Evolutionary conservation across 2,797 vertebrate genomes (phyloP).

Genomic region (Hypotaenidia philippensis): DNA sequence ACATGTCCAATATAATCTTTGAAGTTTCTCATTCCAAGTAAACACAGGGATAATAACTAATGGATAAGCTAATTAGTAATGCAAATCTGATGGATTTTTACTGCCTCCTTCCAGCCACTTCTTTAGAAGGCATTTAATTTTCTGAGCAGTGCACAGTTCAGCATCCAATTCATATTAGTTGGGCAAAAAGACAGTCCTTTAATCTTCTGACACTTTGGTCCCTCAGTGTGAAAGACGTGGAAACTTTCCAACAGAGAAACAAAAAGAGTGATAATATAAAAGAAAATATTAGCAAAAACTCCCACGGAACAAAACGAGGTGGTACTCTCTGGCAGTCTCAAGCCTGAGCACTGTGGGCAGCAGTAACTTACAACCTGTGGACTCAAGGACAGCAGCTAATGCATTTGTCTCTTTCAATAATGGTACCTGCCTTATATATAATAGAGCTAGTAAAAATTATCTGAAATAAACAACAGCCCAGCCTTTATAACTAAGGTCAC

Average conservation of each 20-base stretch:
- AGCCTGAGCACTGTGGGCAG: not conserved
- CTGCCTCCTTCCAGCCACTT: constrained; percentile 47
- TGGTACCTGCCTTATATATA: constrained; percentile 7
- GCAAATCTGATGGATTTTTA: constrained; percentile 68
- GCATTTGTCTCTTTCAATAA: constrained; percentile 7
- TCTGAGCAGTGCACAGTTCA: constrained; percentile 6
- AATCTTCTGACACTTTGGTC: constrained; percentile 60
- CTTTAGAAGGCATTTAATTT: constrained; percentile 49
- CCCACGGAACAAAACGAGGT: constrained; percentile 10
- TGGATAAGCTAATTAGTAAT: constrained; percentile 60
- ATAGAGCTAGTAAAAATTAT: constrained; percentile 32
- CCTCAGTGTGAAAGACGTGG: constrained; percentile 24
- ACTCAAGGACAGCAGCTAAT: not conserved
- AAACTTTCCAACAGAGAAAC: constrained; percentile 27
- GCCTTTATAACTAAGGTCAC: constrained; percentile 54
- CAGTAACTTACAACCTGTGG: not conserved
- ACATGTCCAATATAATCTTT: constrained; percentile 14
- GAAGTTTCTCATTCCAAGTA: constrained; percentile 59
- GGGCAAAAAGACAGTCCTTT: constrained; percentile 54
- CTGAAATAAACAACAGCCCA: constrained; percentile 49
- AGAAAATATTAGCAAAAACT: constrained; percentile 37
- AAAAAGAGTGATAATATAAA: constrained; percentile 46
- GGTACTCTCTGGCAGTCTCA: constrained; percentile 7
- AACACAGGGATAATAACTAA: constrained; percentile 58
- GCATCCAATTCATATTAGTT: constrained; percentile 33